phyloP scores from a whole-genome alignment of 53 echinoderm and acorn worm species.

The Pentamera pediparva region DNA sequence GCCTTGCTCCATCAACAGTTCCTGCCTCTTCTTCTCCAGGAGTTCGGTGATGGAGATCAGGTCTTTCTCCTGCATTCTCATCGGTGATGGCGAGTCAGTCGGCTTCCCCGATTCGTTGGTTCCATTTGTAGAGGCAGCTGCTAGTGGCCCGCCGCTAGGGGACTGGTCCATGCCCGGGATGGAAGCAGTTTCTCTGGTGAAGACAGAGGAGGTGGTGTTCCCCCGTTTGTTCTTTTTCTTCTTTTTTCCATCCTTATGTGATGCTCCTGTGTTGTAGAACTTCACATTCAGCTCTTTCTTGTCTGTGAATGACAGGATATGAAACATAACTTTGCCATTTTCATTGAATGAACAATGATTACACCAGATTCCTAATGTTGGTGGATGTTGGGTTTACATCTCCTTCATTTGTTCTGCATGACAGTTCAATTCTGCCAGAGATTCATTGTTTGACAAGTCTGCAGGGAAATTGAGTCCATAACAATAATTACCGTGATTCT shows the following conservation, averaged over 20 bases:
- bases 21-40: slow-evolving; percentile 44
- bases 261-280: slow-evolving; percentile 19
- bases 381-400: too few species aligned
- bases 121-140: neutral
- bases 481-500: too few species aligned
- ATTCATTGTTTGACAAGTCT: too few species aligned
- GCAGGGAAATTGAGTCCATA: too few species aligned
- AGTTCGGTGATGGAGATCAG: slow-evolving; percentile 27
- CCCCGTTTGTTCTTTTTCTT: slow-evolving; percentile 7
- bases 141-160: neutral
- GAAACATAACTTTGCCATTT: too few species aligned
- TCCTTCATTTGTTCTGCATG: too few species aligned
- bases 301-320: slow-evolving; percentile 35
- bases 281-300: slow-evolving; percentile 32
- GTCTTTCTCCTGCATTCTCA: neutral
- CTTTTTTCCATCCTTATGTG: slow-evolving; percentile 34
- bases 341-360: too few species aligned
- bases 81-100: too few species aligned
- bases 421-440: too few species aligned
- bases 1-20: neutral
- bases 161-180: neutral
- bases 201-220: slow-evolving; percentile 4
- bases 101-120: too few species aligned
- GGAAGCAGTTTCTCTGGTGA: neutral
- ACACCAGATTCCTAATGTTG: too few species aligned